Evolutionary conservation across 2,797 vertebrate genomes (phyloP).

Genomic region (Coregonus sp.): DNA sequence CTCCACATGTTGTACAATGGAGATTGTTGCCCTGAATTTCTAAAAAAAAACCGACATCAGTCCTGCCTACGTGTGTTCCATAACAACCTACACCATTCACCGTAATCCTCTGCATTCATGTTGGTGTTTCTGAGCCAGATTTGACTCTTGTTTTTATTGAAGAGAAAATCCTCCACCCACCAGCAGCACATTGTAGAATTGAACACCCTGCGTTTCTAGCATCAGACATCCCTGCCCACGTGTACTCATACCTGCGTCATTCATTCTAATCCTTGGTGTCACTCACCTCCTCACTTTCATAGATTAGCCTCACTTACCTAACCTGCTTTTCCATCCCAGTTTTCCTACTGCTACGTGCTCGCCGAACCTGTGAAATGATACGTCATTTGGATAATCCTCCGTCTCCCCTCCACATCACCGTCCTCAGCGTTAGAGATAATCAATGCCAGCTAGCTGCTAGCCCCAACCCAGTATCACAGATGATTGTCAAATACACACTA

Average conservation of each 20-base stretch:
- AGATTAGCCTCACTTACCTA: too few relatives aligned
- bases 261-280: too few relatives aligned
- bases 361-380: slow-evolving; percentile 15
- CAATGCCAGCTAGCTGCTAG: slow-evolving; percentile 26
- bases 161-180: not conserved
- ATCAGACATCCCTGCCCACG: slow-evolving; percentile 3
- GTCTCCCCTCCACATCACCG: slow-evolving; percentile 24
- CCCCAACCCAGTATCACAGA: slow-evolving; percentile 20
- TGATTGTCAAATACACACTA: slow-evolving; percentile 21
- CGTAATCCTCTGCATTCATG: not conserved
- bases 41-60: not conserved
- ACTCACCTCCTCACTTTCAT: too few relatives aligned
- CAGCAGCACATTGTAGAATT: slow-evolving; percentile 21
- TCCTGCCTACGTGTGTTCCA: slow-evolving; percentile 36
- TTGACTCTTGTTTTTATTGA: not conserved
- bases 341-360: too few relatives aligned
- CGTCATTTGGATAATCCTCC: slow-evolving; percentile 47
- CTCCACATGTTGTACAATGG: not conserved
- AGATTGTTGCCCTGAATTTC: not conserved
- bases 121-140: not conserved
- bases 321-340: too few relatives aligned
- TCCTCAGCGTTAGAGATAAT: slow-evolving; percentile 37
- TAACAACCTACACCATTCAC: not conserved
- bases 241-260: too few relatives aligned
- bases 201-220: slow-evolving; percentile 34